phyloP scores from a whole-genome alignment of 2,888 invertebrate genomes.

The Nasonia oneida region DNA sequence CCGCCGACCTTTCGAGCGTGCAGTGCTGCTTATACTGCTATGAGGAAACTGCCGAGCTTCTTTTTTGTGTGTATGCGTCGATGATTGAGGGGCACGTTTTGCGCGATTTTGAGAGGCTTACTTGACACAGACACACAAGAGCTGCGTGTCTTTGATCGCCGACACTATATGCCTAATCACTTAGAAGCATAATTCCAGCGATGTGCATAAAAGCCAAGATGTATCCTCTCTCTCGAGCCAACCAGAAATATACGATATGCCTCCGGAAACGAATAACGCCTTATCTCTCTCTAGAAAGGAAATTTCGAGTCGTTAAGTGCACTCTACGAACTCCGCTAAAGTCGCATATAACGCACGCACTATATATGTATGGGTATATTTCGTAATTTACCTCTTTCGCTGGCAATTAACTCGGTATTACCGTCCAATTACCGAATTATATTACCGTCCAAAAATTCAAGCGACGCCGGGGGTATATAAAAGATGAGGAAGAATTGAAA shows the following conservation, averaged over 20 bases:
- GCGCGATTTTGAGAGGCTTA: no score
- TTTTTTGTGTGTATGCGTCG: no score
- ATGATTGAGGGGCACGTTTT: no score
- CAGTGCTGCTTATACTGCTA: no score
- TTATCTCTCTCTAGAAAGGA: slow-evolving; percentile 10
- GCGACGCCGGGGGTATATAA: background rate
- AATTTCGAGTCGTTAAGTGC: slow-evolving; percentile 35
- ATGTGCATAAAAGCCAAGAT: no score
- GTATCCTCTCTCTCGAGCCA: background rate
- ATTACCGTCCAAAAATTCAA: slow-evolving; percentile 31
- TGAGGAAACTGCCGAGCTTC: no score
- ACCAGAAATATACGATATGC: background rate
- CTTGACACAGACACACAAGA: background rate
- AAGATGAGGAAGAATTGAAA: background rate
- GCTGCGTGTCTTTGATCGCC: background rate
- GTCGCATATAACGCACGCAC: background rate
- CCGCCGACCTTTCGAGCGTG: background rate
- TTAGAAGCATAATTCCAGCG: no score
- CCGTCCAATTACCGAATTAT: background rate
- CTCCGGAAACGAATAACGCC: slow-evolving; percentile 1
- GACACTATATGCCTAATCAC: background rate
- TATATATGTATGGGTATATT: background rate
- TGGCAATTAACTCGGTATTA: background rate
- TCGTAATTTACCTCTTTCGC: slow-evolving; percentile 19
- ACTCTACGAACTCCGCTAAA: background rate